Base-by-base conservation (phyloP, 2,113 vertebrate species). In the Megalops atlanticus region DNA sequence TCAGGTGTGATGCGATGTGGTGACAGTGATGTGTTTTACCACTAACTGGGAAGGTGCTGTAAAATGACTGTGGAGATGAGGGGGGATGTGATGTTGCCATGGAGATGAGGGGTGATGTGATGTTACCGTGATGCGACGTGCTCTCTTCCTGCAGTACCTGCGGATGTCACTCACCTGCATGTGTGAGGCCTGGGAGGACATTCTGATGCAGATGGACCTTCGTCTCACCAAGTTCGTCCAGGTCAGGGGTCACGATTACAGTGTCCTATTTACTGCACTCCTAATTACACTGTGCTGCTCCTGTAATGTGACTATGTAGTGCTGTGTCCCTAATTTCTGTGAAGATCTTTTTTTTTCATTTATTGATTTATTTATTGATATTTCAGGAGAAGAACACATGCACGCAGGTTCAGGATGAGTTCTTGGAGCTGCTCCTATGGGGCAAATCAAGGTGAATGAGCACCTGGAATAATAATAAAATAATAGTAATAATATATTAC, bases 141-240 rank as follows among this genome's bases (percentile, higher is more conserved):
- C 21, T 78, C 47, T 74, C 71, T 85, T 12, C 84, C 84, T 85
- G 85, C 83, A 99, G 96, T 99, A 99, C 87, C 95, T 99, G 88
- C 96, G 96, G 69, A 89, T 99, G 71, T 98, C 98, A 0, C 88
- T 99, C 78, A 98, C 96, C 0, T 98, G 97, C 73, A 99, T 99
- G 98, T 98, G 97, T 91, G 98, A 99, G 84, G 97, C 98, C 0
- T 99, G 97, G 98, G 98, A 99, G 85, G 98, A 99, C 87, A 99
- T 99, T 86, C 80, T 99, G 78, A 96, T 97, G 96, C 97, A 99
- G 91, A 99, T 99, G 97, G 98, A 99, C 82, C 96, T 96, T 6
- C 88, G 96, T 0, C 96, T 99, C 52, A 99, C 98, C n/a, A 99
- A 98, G 85, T 99, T 99, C 83, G 98, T 99, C 7, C 97, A 99